Evolutionary conservation across 2,113 vertebrate species (phyloP).

Genomic region (Mesitornis unicolor): DNA sequence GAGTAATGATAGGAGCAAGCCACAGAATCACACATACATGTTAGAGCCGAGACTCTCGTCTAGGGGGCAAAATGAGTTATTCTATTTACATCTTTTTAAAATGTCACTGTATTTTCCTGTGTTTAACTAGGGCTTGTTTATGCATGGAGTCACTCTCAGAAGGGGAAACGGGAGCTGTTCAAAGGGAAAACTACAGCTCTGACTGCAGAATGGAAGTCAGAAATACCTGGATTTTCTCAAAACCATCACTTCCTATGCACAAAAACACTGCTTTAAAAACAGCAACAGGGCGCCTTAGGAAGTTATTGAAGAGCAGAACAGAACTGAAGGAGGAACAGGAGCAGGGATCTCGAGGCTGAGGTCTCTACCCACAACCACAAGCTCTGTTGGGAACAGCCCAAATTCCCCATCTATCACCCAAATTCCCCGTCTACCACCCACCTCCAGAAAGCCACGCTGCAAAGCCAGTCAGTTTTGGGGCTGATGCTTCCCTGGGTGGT

Average conservation of each 20-base stretch:
- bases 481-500: background rate
- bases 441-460: background rate
- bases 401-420: background rate
- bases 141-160: background rate
- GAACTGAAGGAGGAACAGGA: background rate
- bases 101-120: background rate
- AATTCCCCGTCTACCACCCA: background rate
- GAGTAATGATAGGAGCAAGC: background rate
- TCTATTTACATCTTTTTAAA: background rate
- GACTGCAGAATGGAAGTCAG: background rate
- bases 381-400: background rate
- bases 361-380: background rate
- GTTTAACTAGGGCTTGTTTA: background rate
- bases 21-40: background rate
- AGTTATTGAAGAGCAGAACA: background rate
- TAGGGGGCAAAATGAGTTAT: background rate
- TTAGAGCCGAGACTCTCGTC: background rate
- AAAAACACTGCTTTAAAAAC: background rate
- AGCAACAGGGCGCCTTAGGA: background rate
- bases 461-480: background rate
- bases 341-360: background rate
- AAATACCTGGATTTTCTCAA: background rate
- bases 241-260: background rate
- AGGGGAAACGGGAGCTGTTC: background rate
- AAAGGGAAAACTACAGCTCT: background rate